Evolutionary conservation across 2,113 vertebrate genomes (phyloP).

Genomic region (Mesitornis unicolor): DNA sequence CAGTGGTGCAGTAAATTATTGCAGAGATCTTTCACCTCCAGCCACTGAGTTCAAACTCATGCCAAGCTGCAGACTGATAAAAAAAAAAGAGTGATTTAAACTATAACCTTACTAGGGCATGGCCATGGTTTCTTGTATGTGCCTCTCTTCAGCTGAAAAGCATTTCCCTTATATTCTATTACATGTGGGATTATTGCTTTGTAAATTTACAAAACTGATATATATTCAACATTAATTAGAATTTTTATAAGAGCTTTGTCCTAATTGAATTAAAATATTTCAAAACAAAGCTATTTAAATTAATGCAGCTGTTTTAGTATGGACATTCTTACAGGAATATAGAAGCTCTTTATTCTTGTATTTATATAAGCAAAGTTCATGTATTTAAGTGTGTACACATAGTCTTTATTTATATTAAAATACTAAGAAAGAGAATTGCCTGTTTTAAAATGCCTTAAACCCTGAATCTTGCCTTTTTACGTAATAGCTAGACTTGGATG

Average conservation of each 20-base stretch:
- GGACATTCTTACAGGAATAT: background rate
- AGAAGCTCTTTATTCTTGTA: background rate
- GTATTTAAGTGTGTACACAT: background rate
- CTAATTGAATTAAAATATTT: background rate
- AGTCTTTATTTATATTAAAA: background rate
- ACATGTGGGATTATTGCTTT: background rate
- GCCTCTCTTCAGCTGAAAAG: background rate
- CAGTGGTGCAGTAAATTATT: slow-evolving; percentile 37
- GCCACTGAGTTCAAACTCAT: slow-evolving; percentile 20
- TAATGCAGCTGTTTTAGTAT: background rate
- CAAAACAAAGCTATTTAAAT: background rate
- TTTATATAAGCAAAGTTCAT: background rate
- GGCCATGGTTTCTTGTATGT: background rate
- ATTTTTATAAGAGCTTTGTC: background rate
- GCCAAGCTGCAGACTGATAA: slow-evolving; percentile 27
- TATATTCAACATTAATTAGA: background rate
- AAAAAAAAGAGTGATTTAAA: background rate
- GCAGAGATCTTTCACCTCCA: slow-evolving; percentile 37
- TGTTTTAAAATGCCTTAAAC: slow-evolving; percentile 20
- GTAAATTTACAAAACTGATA: background rate
- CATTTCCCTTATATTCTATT: background rate
- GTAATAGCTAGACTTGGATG: background rate
- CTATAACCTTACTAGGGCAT: background rate
- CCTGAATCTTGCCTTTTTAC: background rate
- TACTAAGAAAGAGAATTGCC: background rate